Conservation (phyloP, 92 coral and sea anemone genomes). For the Phenganax marumi region DNA sequence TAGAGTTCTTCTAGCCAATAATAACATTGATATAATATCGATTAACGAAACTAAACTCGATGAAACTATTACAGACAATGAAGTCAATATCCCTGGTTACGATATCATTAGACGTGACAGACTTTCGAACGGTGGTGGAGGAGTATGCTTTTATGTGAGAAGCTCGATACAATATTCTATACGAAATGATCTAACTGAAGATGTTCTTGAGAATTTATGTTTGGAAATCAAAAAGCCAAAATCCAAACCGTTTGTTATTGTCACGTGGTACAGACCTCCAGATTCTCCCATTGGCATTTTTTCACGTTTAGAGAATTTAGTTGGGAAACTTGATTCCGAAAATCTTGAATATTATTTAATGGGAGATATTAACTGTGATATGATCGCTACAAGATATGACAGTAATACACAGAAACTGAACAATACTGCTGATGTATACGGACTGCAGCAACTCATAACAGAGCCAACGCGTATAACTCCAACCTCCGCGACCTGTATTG, state of each 20-base stretch:
- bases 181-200: constrained; percentile 45
- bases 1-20: constrained; percentile 40
- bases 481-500: too few species aligned
- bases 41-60: constrained; percentile 60
- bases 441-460: constrained; percentile 52
- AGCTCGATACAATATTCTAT: constrained; percentile 37
- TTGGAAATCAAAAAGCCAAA: constrained; percentile 51
- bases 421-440: constrained; percentile 51
- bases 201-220: constrained; percentile 42
- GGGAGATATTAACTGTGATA: constrained; percentile 55
- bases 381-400: constrained; percentile 50
- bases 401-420: constrained; percentile 37
- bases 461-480: constrained; percentile 38
- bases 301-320: constrained; percentile 37
- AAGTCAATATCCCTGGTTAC: constrained; percentile 49
- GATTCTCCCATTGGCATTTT: constrained; percentile 47
- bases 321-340: constrained; percentile 54
- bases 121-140: constrained; percentile 50
- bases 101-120: constrained; percentile 54
- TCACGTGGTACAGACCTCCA: constrained; percentile 61
- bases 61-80: constrained; percentile 39
- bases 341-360: constrained; percentile 47
- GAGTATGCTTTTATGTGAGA: constrained; percentile 49
- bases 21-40: constrained; percentile 50
- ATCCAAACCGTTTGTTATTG: constrained; percentile 54